Base-by-base conservation (phyloP, 53 echinoderm and acorn worm genomes). In the Temnopleurus reevesii region DNA sequence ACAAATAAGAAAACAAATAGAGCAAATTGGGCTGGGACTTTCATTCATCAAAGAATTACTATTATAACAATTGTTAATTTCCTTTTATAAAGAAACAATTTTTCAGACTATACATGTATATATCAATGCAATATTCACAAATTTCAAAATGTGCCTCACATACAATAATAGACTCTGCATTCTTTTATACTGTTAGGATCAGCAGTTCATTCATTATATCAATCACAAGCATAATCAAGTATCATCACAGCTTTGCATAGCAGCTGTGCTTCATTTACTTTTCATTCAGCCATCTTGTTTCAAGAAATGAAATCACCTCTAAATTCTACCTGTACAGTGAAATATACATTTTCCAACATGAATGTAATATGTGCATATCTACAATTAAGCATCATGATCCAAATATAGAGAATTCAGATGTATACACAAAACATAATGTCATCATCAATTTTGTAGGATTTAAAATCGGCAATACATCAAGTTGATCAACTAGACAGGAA, bases 251-350 rank as follows among this genome's bases (percentile, higher is more conserved):
- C 85, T 21, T 25, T 2, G 26, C 18, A 58, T 24, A 30, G 12
- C 19, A 45, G 46, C 8, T 60, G 59, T 41, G 59, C 44, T 85
- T 85, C 85, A 85, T 85, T 85, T 85, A 85, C 85, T 45, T 60
- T 60, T 85, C 85, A 85, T 85, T 85, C 85, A 85, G 85, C 85
- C 26, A 19, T 49, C 13, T 79, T 28, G 27, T 46, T 47, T 79
- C 41, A 35, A n/a, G 46, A 79, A 47, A 79, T 29, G 46, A 79
- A 29, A 79, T 49, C 41, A 71, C 71, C 8, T 71, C 19, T 38
- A 5, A n/a, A 51, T 51, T 46, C 79, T 23, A 8, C 4, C 36
- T 35, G 2, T n/a, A 15, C 76, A 76, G 41, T 41, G 1, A 76
- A 9, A 76, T 15, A 71, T 8, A 4, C 23, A 23, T 44, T 26